phyloP scores from a whole-genome alignment of 2,113 vertebrate genomes.

The Brachionichthys hirsutus region DNA sequence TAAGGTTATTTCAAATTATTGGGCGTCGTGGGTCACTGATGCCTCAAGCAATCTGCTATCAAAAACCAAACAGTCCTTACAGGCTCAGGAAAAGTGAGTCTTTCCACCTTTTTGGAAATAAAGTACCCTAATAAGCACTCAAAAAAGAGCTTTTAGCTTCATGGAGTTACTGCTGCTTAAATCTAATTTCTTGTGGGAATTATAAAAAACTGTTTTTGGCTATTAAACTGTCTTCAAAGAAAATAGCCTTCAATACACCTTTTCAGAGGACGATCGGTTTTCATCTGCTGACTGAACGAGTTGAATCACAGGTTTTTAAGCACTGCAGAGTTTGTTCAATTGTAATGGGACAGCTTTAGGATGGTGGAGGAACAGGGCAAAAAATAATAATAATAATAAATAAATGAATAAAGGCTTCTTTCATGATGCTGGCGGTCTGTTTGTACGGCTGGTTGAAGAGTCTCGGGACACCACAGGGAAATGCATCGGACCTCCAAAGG shows the following conservation, averaged over 20 bases:
- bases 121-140: slow-evolving; percentile 13
- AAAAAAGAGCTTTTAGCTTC: slow-evolving; percentile 38
- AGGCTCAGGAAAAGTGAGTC: slow-evolving; percentile 12
- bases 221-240: slow-evolving; percentile 11
- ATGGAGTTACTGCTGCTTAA: slow-evolving; percentile 22
- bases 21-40: slow-evolving; percentile 23
- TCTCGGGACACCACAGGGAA: slow-evolving; percentile 59
- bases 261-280: slow-evolving; percentile 23
- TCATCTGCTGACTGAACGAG: slow-evolving; percentile 18
- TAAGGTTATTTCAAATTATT: slow-evolving; percentile 37
- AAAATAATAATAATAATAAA: too few relatives aligned
- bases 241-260: slow-evolving; percentile 20
- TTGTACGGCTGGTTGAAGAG: slow-evolving; percentile 59
- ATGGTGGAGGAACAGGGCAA: slow-evolving; percentile 27
- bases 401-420: slow-evolving; percentile 47
- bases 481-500: slow-evolving; percentile 71
- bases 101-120: slow-evolving; percentile 17
- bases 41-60: slow-evolving; percentile 32
- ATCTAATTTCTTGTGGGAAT: slow-evolving; percentile 37
- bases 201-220: slow-evolving; percentile 22
- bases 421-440: slow-evolving; percentile 50
- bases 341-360: slow-evolving; percentile 6
- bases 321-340: slow-evolving; percentile 42
- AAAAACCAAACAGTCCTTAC: slow-evolving; percentile 25
- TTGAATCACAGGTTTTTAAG: slow-evolving; percentile 19